Percentiles rank a stretch among this genome's conserved stretches.
phyloP scores from a whole-genome alignment of 2,797 vertebrate species.

The Cryptoblepharus egeriae region DNA sequence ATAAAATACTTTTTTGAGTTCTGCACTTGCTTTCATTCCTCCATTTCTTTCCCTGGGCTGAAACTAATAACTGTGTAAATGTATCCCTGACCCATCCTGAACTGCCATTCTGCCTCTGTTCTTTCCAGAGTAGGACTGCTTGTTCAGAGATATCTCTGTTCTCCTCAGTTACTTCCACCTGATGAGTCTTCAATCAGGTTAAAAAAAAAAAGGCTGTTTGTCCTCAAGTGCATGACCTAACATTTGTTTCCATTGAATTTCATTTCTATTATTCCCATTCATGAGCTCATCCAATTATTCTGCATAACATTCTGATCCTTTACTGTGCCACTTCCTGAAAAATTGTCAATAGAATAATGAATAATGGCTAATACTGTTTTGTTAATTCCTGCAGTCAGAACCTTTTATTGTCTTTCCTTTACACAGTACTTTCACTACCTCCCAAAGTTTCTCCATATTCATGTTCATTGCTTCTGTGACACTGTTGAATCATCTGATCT shows the following conservation, averaged over 20 bases:
- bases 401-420: neutral
- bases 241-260: neutral
- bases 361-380: neutral
- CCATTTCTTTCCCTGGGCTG: neutral
- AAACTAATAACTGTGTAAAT: neutral
- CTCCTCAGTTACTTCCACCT: conserved; percentile 2
- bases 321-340: neutral
- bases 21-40: neutral
- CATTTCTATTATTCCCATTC: neutral
- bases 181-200: neutral
- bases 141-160: neutral
- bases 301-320: neutral
- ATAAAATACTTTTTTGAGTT: neutral
- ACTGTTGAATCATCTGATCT: too few relatives aligned
- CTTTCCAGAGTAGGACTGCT: neutral
- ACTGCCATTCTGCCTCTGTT: neutral
- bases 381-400: neutral
- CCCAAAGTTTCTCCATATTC: too few relatives aligned
- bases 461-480: too few relatives aligned
- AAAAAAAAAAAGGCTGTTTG: neutral
- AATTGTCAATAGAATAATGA: neutral
- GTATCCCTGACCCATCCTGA: neutral
- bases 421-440: too few relatives aligned
- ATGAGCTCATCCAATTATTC: neutral
- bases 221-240: neutral